Evolutionary conservation across 2,797 vertebrate genomes (phyloP).

Genomic region (Ciconia nigra): DNA sequence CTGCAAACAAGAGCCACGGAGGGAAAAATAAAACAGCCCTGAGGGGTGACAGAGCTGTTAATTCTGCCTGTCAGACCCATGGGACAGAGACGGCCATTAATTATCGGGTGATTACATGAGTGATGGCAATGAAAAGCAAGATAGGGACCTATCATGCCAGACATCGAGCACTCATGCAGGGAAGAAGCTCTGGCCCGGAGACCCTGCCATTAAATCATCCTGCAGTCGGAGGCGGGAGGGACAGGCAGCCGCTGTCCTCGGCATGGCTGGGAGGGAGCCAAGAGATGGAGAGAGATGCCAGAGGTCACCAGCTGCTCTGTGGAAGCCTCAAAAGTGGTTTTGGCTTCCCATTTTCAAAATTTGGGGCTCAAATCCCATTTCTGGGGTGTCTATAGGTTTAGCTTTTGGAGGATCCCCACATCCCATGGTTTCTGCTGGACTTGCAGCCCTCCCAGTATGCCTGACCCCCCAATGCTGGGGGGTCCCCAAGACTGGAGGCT

Average conservation of each 20-base stretch:
- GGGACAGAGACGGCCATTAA: background rate
- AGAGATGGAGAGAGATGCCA: background rate
- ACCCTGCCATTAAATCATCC: background rate
- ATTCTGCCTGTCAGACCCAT: background rate
- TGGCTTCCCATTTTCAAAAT: background rate
- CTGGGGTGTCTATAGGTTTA: background rate
- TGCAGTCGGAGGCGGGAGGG: accelerated
- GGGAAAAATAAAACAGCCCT: background rate
- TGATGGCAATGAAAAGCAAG: background rate
- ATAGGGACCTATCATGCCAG: background rate
- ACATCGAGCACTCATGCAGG: background rate
- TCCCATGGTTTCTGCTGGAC: background rate
- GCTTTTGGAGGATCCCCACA: background rate
- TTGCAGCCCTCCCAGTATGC: background rate
- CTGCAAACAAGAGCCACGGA: conserved; percentile 57
- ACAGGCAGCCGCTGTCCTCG: accelerated
- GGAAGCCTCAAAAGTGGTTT: background rate
- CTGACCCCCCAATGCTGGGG: accelerated
- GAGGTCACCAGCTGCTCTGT: background rate
- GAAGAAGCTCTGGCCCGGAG: background rate
- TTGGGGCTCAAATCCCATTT: background rate
- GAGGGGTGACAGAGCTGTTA: background rate
- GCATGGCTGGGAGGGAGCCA: background rate
- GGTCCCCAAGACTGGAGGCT: background rate
- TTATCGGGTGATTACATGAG: background rate